Evolutionary conservation across 2,888 invertebrate genomes (phyloP).

Genomic region (Cryptocheilus praepositus): DNA sequence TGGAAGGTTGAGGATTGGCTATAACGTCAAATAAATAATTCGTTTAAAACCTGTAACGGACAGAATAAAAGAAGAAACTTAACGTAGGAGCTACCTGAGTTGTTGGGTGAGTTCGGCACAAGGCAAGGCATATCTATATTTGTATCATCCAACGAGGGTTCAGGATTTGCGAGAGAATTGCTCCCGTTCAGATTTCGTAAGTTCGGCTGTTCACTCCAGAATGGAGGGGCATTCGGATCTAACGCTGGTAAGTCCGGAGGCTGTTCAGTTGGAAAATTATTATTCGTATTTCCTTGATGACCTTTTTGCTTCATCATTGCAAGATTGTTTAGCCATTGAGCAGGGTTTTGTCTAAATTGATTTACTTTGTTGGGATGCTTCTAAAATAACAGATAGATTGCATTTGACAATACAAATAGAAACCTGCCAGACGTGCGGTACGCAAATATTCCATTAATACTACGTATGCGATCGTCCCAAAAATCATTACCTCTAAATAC

Average conservation of each 20-base stretch:
- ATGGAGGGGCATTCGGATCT: slow-evolving; percentile 70
- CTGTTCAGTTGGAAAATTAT: slow-evolving; percentile 70
- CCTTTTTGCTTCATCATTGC: slow-evolving; percentile 86
- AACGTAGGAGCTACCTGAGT: slow-evolving; percentile 60
- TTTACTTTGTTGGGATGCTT: slow-evolving; percentile 94
- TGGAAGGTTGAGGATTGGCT: slow-evolving; percentile 70
- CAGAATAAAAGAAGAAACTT: too few species aligned
- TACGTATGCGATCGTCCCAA: not conserved
- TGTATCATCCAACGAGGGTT: slow-evolving; percentile 72
- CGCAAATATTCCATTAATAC: not conserved
- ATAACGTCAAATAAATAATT: slow-evolving; percentile 23
- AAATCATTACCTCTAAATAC: slow-evolving; percentile 86
- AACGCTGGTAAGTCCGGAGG: slow-evolving; percentile 70
- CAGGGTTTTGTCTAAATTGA: slow-evolving; percentile 89
- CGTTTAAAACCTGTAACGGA: too few species aligned
- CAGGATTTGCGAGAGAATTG: slow-evolving; percentile 71
- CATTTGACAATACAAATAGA: slow-evolving; percentile 11
- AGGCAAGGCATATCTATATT: slow-evolving; percentile 75
- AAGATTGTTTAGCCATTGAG: slow-evolving; percentile 87
- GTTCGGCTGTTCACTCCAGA: slow-evolving; percentile 72
- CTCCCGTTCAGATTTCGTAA: slow-evolving; percentile 71
- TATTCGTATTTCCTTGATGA: slow-evolving; percentile 76
- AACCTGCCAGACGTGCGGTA: not conserved
- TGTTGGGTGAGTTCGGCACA: slow-evolving; percentile 73
- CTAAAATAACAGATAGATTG: slow-evolving; percentile 75